Base-by-base conservation (phyloP, 2,113 vertebrate species). In the Serinus canaria region DNA sequence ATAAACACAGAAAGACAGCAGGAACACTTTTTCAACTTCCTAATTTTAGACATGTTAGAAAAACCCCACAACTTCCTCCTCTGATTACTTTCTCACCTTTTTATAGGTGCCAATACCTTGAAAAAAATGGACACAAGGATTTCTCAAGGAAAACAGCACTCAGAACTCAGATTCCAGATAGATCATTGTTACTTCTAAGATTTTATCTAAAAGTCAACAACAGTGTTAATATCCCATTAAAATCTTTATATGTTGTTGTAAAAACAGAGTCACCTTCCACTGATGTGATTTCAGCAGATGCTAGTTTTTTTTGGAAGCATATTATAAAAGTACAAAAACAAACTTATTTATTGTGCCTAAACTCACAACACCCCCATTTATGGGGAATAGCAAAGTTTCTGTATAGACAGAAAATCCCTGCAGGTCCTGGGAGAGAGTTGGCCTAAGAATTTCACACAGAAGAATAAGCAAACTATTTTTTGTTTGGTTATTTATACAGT, bases 401-500 rank as follows among this genome's bases (percentile, higher is more conserved):
- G 82, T 46, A 33, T 50, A 80, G 70, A 68, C 4, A 22, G 90
- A 82, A 86, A 94, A 67, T 31, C 83, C 30, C 63, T 78, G 43
- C 62, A 46, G 74, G 82, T 90, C 85, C 87, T 95, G 83, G 86
- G 72, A 93, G 81, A 93, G 49, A 81, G 50, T 0, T 84, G 81
- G 85, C 87, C 83, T 60, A 87, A 84, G 78, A 92, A 94, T 9
- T 94, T 73, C 59, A 70, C 66, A 80, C 16, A 35, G 83, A 92
- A 92, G 63, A 93, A 94, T 81, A 96, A 95, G 87, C 68, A 95
- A 95, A 84, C 83, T 96, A 77, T 92, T 96, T 94, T 95, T 96
- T 96, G 76, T 96, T 84, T 94, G 80, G 87, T 95, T 97, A 95
- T 89, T 96, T 96, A 97, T 87, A 87, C 24, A 89, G 85, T 55